Evolutionary conservation across 1,140 invertebrate species (phyloP), one percentile per base, ranked within the genome.

Genomic region (Temnothorax longispinosus): DNA sequence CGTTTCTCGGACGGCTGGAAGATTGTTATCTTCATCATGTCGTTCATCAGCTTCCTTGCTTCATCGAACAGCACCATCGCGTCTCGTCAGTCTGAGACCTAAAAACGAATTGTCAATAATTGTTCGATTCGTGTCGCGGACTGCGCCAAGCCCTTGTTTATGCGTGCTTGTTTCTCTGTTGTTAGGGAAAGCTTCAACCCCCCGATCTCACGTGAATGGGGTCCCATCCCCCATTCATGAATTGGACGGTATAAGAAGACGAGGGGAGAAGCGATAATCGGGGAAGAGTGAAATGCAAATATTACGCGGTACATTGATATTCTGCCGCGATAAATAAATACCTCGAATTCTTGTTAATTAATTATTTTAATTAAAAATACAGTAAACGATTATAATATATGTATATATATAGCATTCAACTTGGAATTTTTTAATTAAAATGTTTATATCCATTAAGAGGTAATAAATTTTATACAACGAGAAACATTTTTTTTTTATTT

Each of bases 171-270:
- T 74, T 60, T 69, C 80, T 78, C 69, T 87, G 89, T 91, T 91
- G 89, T 90, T 88, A 91, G 86, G 89, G 89, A 56, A 78, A 87
- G 54, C 75, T 76, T 87, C 27, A 58, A 72, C 54, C 44, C 50
- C 13, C 84, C 81, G n/a, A 84, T 52, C 52, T 32, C 44, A 78
- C 13, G 35, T 84, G 27, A 84, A 56, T 35, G 52, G 13, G 65
- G 35, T 54, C 13, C 60, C 64, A 71, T 50, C 38, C 74, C 21
- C 58, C 69, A 86, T 90, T 90, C 76, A 82, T 74, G 58, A 87
- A 8, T 52, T 58, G 6, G 2, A 44, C n/a, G 60, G 18, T 27
- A 27, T 0, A 27, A 44, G 11, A 54, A 58, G 38, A 35, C 13
- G 13, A 47, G 50, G 44, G 35, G 58, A 35, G 50, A 64, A 80